Conservation (phyloP, 1,140 invertebrate genomes). For the Meloidogyne exigua region DNA sequence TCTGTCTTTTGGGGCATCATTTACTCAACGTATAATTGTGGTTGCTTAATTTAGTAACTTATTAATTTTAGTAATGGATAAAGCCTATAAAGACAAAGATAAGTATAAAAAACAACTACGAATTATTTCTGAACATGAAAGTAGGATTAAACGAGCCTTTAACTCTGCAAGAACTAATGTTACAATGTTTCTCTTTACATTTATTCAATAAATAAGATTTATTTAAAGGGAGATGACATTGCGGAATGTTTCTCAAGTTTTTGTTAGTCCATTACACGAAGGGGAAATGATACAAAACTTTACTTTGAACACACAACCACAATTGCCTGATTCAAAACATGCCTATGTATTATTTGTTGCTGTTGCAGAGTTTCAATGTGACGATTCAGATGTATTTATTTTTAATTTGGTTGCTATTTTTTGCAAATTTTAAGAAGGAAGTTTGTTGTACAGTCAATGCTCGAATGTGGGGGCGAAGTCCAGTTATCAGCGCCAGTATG, state of each 20-base stretch:
- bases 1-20: conserved; percentile 28
- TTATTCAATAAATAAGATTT: background rate
- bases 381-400: conserved; percentile 6
- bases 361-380: conserved; percentile 19
- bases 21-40: background rate
- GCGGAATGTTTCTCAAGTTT: conserved; percentile 30
- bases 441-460: conserved; percentile 7
- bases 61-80: conserved; percentile 16
- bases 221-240: conserved; percentile 27
- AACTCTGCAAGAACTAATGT: conserved; percentile 25
- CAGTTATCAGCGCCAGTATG: conserved; percentile 13
- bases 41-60: conserved; percentile 7
- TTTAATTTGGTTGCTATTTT: background rate
- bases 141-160: conserved; percentile 18
- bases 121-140: conserved; percentile 17
- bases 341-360: conserved; percentile 16
- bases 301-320: conserved; percentile 12
- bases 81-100: conserved; percentile 22
- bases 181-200: conserved; percentile 15
- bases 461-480: conserved; percentile 16
- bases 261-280: conserved; percentile 36
- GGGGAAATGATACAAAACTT: conserved; percentile 10
- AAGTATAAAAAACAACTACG: conserved; percentile 22
- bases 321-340: conserved; percentile 17
- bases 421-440: conserved; percentile 11